These are phyloP conservation scores for Diplazon laetatorius DNA, from an alignment of 2,888 invertebrate species.

Conservation along the genomic window DNA sequence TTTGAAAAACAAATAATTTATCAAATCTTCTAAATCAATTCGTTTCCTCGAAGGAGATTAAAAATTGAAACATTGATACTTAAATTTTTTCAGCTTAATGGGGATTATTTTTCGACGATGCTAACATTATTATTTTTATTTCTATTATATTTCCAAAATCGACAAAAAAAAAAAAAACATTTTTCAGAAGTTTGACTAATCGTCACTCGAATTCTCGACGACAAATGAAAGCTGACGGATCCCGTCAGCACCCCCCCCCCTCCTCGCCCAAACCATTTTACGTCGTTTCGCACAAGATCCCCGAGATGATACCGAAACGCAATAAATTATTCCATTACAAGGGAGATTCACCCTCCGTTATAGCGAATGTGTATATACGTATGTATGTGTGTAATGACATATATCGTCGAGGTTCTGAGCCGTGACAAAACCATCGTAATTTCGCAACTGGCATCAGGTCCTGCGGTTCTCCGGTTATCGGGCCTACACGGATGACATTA, in stretches of 20 bases:
- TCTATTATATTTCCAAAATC: no score
- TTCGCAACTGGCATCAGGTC: constrained; percentile 57
- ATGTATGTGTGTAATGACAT: not conserved
- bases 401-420: constrained; percentile 54
- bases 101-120: no score
- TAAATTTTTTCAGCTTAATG: no score
- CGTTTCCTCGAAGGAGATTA: no score
- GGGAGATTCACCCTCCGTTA: constrained; percentile 24
- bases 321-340: constrained; percentile 57
- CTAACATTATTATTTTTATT: no score
- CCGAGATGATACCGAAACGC: constrained; percentile 22
- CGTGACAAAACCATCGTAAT: constrained; percentile 64
- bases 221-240: not conserved
- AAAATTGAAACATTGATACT: no score
- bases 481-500: constrained; percentile 64
- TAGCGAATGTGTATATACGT: not conserved
- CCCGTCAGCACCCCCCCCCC: not conserved
- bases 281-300: constrained; percentile 17
- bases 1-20: no score
- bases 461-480: constrained; percentile 62
- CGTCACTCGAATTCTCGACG: no score
- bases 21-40: no score
- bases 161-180: no score
- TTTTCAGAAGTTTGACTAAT: not conserved
- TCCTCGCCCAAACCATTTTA: not conserved